Base-by-base conservation (phyloP, 2,797 vertebrate genomes). In the Myiotriccus ornatus region DNA sequence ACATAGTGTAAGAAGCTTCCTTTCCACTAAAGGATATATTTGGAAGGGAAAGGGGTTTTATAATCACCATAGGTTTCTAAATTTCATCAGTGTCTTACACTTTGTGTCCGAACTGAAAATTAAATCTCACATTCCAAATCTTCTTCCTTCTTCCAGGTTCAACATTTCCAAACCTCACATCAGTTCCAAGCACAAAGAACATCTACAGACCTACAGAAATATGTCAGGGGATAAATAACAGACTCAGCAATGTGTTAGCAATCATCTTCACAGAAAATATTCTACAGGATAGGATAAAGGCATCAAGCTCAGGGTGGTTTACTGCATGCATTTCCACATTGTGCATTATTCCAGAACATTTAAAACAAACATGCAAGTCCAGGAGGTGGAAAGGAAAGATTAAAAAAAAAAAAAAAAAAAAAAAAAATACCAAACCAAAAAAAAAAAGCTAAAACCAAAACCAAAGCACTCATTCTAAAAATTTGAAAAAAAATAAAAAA, bases 311-410 rank as follows among this genome's bases (percentile, higher is more conserved):
- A 27, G 4, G 7, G 6, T 22, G 6, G 9, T 49, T 85, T 77
- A 32, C 4, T 74, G 52, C 3, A 50, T 3, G 10, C 23, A 44
- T 60, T 89, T 83, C 20, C 81, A 52, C 10, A 21, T 22, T 14
- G 5, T 32, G 7, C 12, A 3, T 69, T 88, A 88, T 56, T 16
- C 24, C 41, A 75, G 17, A 80, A 78, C 4, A 23, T 47, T 77
- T 87, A 44, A 75, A 52, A 63, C 20, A 84, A 88, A 59, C 2
- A 28, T 53, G 4, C 9, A 78, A 63, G 6, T 43, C 5, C 9
- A 79, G 8, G 21, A 0, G 0, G 73, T 28, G 12, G 20, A 34
- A 78, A 74, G 4, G 4, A 84, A 43, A 7, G 10, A 52, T 59
- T 71, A 20, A 23, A 62, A 62, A 47, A 65, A 39, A 18, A 5